phyloP scores from a whole-genome alignment of 1,140 invertebrate species.

The Phenacoccus solenopsis region DNA sequence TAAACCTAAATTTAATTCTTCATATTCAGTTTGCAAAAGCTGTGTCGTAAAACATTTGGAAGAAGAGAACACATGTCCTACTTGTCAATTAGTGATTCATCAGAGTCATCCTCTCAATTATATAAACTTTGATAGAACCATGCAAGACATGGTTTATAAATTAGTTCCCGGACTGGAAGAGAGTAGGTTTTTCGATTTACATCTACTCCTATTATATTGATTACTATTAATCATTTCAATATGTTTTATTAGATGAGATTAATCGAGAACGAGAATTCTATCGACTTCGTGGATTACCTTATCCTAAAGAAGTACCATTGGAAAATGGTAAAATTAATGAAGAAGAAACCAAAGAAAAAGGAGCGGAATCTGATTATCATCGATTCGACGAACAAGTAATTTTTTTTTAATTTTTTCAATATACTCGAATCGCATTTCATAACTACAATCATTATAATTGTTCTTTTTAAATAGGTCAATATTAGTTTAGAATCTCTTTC shows the following conservation, averaged over 20 bases:
- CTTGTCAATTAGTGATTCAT: slow-evolving; percentile 92
- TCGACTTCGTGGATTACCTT: slow-evolving; percentile 62
- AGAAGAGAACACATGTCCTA: slow-evolving; percentile 93
- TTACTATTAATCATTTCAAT: slow-evolving; percentile 22
- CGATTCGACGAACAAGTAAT: slow-evolving; percentile 83
- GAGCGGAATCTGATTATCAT: slow-evolving; percentile 81
- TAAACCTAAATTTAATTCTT: slow-evolving; percentile 17
- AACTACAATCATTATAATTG: no score
- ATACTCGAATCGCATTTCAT: neutral
- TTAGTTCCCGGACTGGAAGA: slow-evolving; percentile 83
- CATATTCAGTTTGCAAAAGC: slow-evolving; percentile 82
- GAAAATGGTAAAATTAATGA: slow-evolving; percentile 30
- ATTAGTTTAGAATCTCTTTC: slow-evolving; percentile 79
- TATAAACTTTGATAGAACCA: slow-evolving; percentile 92
- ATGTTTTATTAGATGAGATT: slow-evolving; percentile 61
- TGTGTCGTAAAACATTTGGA: slow-evolving; percentile 94
- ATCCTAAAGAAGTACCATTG: slow-evolving; percentile 73
- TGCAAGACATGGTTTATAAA: slow-evolving; percentile 99
- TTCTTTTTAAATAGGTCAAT: slow-evolving; percentile 53
- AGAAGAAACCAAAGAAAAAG: slow-evolving; percentile 50
- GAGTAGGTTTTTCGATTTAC: no score
- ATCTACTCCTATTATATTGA: slow-evolving; percentile 30
- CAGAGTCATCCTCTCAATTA: slow-evolving; percentile 94
- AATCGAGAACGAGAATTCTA: slow-evolving; percentile 80
- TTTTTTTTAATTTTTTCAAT: slow-evolving; percentile 3